Base-by-base conservation (phyloP, 2,888 invertebrate species). In the Nasonovia ribisnigri region DNA sequence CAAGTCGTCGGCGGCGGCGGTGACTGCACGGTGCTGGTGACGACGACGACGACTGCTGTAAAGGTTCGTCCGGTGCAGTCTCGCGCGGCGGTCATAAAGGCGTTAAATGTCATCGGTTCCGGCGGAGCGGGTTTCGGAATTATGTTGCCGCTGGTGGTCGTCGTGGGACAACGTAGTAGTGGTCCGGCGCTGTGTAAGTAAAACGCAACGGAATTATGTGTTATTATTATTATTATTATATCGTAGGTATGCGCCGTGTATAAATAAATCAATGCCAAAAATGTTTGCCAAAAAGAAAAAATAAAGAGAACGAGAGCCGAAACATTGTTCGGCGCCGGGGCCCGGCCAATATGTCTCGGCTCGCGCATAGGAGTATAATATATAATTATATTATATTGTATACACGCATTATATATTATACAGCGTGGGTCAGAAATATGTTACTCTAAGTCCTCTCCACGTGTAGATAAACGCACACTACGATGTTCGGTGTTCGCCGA, bases 191-290 rank as follows among this genome's bases (percentile, higher is more conserved):
- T 90, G 90, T 93, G 93, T 93, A 93, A 93, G 93, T 93, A 89
- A 89, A 93, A 90, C 67, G 86, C 24, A 60, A 86, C 16, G 67
- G 67, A 90, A 86, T 84, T 42, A 86, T 51, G 36, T 77, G 20
- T 77, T 77, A 77, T 77, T 77, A 77, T 67, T 36, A 77, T 77
- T 77, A 77, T 77, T 77, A 77, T 77, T 36, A 77, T 36, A 77
- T 36, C n/a, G 48, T 87, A 46, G 43, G 87, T 87, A 46, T 87
- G 87, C 46, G 87, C 48, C 16, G 87, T 42, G 86, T 93, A 93
- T 90, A 93, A 93, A 93, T 93, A 93, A 93, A 93, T 93, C 93
- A 93, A 93, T 93, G 93, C 93, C 93, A 93, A 89, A 89, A 93
- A 93, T 92, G 88, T 88, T 92, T 92, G 92, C 92, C 92, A 92